These are phyloP conservation scores for Symphodus melops DNA, from an alignment of 2,113 vertebrate species.

Conservation along the genomic window DNA sequence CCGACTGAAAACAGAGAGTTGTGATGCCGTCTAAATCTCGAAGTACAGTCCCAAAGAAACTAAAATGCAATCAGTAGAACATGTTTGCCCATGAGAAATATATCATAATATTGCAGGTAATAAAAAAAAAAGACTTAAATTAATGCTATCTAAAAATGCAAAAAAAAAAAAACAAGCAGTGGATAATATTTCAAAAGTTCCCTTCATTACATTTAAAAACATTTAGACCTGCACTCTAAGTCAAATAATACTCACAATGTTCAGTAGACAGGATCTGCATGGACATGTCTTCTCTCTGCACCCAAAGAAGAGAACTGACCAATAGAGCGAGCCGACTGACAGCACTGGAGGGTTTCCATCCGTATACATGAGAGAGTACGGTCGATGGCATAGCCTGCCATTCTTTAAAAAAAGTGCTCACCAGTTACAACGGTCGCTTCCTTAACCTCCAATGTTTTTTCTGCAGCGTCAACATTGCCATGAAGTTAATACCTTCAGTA, in stretches of 20 bases:
- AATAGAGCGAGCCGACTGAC: slow-evolving; percentile 31
- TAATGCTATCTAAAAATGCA: too few species aligned
- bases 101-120: not conserved
- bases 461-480: slow-evolving; percentile 25
- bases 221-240: slow-evolving; percentile 14
- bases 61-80: slow-evolving; percentile 7
- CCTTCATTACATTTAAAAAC: slow-evolving; percentile 12
- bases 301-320: slow-evolving; percentile 40
- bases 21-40: slow-evolving; percentile 48
- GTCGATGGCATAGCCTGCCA: slow-evolving; percentile 5
- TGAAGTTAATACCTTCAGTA: slow-evolving; percentile 14
- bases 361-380: not conserved
- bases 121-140: too few species aligned
- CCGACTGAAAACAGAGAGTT: slow-evolving; percentile 54
- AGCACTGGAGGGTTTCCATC: slow-evolving; percentile 28
- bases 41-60: slow-evolving; percentile 27
- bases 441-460: not conserved
- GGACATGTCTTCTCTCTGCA: slow-evolving; percentile 52
- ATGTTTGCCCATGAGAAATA: not conserved
- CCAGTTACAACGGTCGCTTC: slow-evolving; percentile 13
- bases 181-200: not conserved
- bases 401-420: not conserved
- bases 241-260: slow-evolving; percentile 64
- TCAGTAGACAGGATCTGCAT: slow-evolving; percentile 59
- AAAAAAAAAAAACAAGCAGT: too few species aligned